Percentiles rank a stretch among this genome's conserved stretches.
These are phyloP conservation scores for Pipa parva DNA, from an alignment of 2,113 vertebrate species.

Conservation along the genomic window DNA sequence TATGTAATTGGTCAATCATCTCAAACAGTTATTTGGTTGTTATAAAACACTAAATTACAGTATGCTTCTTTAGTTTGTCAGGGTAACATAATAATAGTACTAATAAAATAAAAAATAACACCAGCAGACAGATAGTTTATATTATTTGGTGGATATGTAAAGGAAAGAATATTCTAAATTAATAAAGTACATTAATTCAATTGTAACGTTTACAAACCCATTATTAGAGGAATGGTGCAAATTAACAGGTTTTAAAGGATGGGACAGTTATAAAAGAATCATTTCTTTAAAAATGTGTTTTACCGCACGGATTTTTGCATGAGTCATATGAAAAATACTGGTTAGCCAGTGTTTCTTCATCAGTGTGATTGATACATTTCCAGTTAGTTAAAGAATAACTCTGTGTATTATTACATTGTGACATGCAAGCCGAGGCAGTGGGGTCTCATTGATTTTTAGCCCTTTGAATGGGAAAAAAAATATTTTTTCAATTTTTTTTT, in stretches of 20 bases:
- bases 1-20: not conserved
- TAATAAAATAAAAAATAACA: not conserved
- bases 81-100: not conserved
- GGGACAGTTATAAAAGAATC: not conserved
- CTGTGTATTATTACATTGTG: not conserved
- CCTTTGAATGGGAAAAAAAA: no score
- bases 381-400: not conserved
- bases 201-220: not conserved
- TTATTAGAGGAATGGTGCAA: not conserved
- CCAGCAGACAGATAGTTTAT: not conserved
- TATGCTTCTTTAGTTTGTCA: not conserved
- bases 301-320: not conserved
- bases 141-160: no score
- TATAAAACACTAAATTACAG: not conserved
- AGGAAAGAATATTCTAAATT: not conserved
- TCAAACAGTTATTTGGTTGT: constrained; percentile 1
- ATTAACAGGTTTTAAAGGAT: not conserved
- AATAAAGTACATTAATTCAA: not conserved
- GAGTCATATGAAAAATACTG: not conserved
- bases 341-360: not conserved
- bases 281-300: not conserved
- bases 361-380: constrained; percentile 1
- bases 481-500: no score
- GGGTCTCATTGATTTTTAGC: not conserved
- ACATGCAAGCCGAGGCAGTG: not conserved